A percentile compares a stretch with the other conserved stretches of the same genome.
Conservation (phyloP, 1,140 invertebrate genomes). For the Tetramorium parvispinum region DNA sequence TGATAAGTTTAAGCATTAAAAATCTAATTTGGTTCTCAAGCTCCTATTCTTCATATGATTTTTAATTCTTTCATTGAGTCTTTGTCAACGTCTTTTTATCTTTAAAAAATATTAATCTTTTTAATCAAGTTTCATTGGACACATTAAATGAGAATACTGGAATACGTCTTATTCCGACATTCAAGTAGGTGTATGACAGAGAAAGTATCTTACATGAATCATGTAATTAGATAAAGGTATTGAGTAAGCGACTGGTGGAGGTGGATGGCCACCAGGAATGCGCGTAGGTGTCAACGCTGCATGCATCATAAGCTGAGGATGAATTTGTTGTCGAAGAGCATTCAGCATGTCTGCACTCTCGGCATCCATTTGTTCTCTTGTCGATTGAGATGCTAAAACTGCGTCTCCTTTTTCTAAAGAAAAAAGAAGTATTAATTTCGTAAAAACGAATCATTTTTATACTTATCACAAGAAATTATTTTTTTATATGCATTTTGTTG, state of each 20-base stretch:
- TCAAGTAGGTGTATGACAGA: not conserved
- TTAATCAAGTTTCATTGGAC: too few species aligned
- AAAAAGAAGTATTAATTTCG: not conserved
- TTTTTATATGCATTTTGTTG: too few species aligned
- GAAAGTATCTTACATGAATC: conserved; percentile 81
- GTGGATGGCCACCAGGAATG: conserved; percentile 75
- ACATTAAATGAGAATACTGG: not conserved
- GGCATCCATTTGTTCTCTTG: conserved; percentile 82
- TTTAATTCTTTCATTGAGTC: too few species aligned
- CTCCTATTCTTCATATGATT: too few species aligned
- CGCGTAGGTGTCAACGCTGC: conserved; percentile 84
- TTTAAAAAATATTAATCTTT: too few species aligned
- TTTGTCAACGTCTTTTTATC: too few species aligned
- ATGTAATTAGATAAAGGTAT: conserved; percentile 81
- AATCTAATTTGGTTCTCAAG: too few species aligned
- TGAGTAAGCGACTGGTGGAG: conserved; percentile 75
- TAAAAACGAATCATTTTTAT: not conserved
- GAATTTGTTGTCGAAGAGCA: conserved; percentile 88
- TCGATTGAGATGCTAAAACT: conserved; percentile 72
- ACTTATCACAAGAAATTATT: not conserved
- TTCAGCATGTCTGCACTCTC: conserved; percentile 88
- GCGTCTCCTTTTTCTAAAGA: conserved; percentile 81
- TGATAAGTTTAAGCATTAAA: too few species aligned
- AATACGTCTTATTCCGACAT: not conserved
- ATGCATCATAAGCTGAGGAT: conserved; percentile 88